phyloP scores from a whole-genome alignment of 2,113 vertebrate species.

The Anolis carolinensis region DNA sequence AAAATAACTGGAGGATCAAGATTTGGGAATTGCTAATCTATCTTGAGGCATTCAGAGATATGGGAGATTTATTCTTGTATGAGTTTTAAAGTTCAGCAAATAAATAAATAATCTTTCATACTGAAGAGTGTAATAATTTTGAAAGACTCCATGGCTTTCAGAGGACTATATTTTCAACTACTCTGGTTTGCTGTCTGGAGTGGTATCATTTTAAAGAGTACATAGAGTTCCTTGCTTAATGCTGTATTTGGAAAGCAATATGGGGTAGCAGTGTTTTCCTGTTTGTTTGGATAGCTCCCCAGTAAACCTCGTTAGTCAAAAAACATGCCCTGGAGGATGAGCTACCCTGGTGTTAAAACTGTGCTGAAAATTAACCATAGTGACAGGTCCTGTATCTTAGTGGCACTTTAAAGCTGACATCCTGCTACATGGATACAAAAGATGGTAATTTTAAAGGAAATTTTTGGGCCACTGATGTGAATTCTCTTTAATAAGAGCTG shows the following conservation, averaged over 20 bases:
- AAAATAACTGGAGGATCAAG: no score
- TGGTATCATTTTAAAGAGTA: conserved; percentile 38
- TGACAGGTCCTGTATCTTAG: conserved; percentile 85
- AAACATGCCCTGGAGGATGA: conserved; percentile 66
- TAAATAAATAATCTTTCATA: background rate
- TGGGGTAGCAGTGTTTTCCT: conserved; percentile 67
- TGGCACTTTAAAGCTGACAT: conserved; percentile 88
- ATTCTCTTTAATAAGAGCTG: conserved; percentile 87
- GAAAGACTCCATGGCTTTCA: background rate
- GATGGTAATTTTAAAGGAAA: conserved; percentile 91
- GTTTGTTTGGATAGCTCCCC: conserved; percentile 73
- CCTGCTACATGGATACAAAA: conserved; percentile 79
- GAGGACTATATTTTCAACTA: background rate
- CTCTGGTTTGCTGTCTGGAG: background rate
- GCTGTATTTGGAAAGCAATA: conserved; percentile 69
- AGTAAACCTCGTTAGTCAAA: conserved; percentile 80
- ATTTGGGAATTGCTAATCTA: no score
- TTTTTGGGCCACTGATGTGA: conserved; percentile 88
- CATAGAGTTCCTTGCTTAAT: conserved; percentile 54
- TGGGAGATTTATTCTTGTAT: background rate
- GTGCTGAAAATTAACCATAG: conserved; percentile 81
- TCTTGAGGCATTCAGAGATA: background rate
- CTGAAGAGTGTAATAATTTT: background rate
- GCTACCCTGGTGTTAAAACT: conserved; percentile 77
- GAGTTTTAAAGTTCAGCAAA: background rate